Evolutionary conservation across 2,888 invertebrate species (phyloP), one percentile per base, ranked within the genome.

Genomic region (Clepsis dumicolana): DNA sequence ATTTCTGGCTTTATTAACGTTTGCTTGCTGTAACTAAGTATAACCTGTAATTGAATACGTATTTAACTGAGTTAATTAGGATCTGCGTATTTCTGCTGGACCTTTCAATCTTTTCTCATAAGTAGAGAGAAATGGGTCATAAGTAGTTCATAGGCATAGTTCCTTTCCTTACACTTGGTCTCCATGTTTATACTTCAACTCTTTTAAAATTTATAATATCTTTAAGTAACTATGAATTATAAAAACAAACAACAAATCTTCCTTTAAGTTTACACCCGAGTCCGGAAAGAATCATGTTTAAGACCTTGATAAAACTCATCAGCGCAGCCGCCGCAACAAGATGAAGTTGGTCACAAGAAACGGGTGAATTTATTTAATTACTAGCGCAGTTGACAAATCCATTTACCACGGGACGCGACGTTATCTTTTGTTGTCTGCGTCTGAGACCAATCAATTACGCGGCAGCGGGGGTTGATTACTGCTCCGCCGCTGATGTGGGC

Each of bases 381-480:
- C 87, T 80, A 72, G 79, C 85, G 75, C 85, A 84, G 90, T 90
- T 92, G 92, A 93, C 89, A 92, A 91, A 91, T 91, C 88, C 88
- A 88, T 89, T 91, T 88, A 89, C 84, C 82, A 81, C 82, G 80
- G 81, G 78, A 82, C 79, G 72, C 80, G 77, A 83, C 84, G 84
- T 88, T 91, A 91, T 92, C 91, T 91, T 87, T 88, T 88, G 90
- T 89, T 85, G 90, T 90, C 90, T 88, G 84, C 82, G 83, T 80
- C 87, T 84, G 87, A 84, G 87, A 89, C 89, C 89, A 90, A 93
- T 93, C 92, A 91, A 90, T 90, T 91, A 88, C 86, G 75, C 84
- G 80, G 83, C 84, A 81, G 80, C 78, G 78, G 83, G 80, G 84
- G 85, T 88, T 90, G 89, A 91, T 90, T 90, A 88, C 87, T 83